Base-by-base conservation (phyloP, 2,888 invertebrate species). In the Gisinianus flammeolus region DNA sequence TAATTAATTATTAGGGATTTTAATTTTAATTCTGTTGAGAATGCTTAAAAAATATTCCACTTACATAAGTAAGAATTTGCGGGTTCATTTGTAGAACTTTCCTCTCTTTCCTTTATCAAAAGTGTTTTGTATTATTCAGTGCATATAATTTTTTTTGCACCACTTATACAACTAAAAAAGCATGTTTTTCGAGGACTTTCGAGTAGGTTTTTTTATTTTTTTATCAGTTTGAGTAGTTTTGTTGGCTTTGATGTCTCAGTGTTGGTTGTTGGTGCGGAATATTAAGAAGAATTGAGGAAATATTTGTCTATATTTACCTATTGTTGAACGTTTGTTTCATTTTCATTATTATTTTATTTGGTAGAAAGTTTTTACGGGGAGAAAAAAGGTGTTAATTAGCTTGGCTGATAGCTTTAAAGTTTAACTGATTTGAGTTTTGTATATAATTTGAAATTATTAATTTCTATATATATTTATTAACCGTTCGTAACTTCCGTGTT, bases 201-300 rank as follows among this genome's bases (percentile, higher is more conserved):
- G n/a, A n/a, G 16, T 19, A 26, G 22, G 19, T 19, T 66, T 26
- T 28, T 2, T 22, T 30, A 19, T n/a, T 66, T 8, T 66, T 30
- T 66, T 16, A 66, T 10, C 4, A 30, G 28, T 31, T 26, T 26
- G 66, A 30, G 26, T 19, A 66, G 5, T 54, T n/a, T 54, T 54
- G 4, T 16, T 54, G 5, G 4, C 16, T 54, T 54, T 54, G 54
- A n/a, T n/a, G 19, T 56, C 56, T 71, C 71, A 71, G 71, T 71
- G 71, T 71, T 71, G 56, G n/a, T n/a, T n/a, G 71, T 71, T 52
- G 71, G 71, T 71, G 71, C 56, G 71, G 71, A 71, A 71, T 52
- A 71, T 1, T 56, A 54, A 28, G 2, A 28, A 54, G 28, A 71
- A 71, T 71, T 71, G 71, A 71, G 71, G n/a, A 28, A 4, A 56